Evolutionary conservation across 2,888 invertebrate species (phyloP), one percentile per base, ranked within the genome.

Genomic region (Ornithoptera priamus): DNA sequence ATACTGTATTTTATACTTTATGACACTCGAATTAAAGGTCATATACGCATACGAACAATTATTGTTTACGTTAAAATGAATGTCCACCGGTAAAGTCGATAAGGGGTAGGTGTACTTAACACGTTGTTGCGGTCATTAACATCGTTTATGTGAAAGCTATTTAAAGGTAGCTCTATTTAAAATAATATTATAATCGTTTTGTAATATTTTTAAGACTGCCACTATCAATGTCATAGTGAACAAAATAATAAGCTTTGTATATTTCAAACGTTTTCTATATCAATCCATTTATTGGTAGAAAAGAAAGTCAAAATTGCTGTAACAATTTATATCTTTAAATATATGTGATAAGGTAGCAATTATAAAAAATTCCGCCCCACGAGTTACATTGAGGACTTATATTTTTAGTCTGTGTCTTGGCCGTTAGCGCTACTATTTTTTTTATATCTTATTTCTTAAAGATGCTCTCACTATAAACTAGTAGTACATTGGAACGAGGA

Each of bases 71-170:
- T 20, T 68, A 63, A 57, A 22, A 50, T 62, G 70, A 66, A 70
- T 65, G 57, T 65, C 74, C 77, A 74, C 76, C 77, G 76, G 78
- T 76, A 76, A 73, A 82, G 83, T 85, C 84, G 85, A 86, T 85
- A 85, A 84, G 80, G 82, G 81, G 82, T 80, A 81, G 82, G 80
- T 78, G 81, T 80, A 50, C 79, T 79, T 80, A 80, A 82, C 80
- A 77, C 80, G 78, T 82, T 76, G 77, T 76, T 77, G 74, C 75
- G 78, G 75, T 76, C 75, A 76, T 80, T 83, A 81, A 83, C 78
- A 79, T 78, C 76, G 77, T 77, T 75, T 76, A 70, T 80, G 77
- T 78, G 75, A 22, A 68, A 68, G 24, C n/a, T 57, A 62, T 46
- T 68, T 62, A 50, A 46, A 2, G 46, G 15, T 2, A 2, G 24